These are phyloP conservation scores for Meliscaeva auricollis DNA, from an alignment of 2,888 invertebrate species.

Conservation along the genomic window DNA sequence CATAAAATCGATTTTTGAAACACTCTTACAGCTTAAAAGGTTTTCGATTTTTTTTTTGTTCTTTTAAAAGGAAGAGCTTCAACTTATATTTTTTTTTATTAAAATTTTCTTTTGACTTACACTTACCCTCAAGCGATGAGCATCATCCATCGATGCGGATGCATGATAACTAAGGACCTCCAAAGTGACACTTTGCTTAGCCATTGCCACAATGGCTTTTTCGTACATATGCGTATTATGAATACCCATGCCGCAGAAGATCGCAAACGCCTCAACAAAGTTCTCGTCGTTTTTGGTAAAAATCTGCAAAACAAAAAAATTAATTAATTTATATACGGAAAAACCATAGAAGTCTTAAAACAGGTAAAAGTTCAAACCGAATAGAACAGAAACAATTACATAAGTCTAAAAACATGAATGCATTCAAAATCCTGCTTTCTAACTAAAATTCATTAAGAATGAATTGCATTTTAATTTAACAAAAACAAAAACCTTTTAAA, in stretches of 20 bases:
- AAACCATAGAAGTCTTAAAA: neutral
- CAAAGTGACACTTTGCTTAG: conserved; percentile 97
- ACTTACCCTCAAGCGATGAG: conserved; percentile 92
- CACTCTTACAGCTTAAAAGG: conserved; percentile 12
- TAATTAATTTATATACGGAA: neutral
- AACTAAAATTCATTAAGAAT: too few species aligned
- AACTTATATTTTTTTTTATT: conserved; percentile 7
- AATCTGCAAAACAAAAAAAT: conserved; percentile 82
- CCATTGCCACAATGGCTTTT: conserved; percentile 97
- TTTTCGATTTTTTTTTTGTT: conserved; percentile 4
- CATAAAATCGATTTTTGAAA: conserved; percentile 61
- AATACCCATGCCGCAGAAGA: conserved; percentile 98
- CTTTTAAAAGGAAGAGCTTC: conserved; percentile 34
- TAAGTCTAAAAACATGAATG: too few species aligned
- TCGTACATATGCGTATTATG: conserved; percentile 99
- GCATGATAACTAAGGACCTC: conserved; percentile 98
- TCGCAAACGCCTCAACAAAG: conserved; percentile 98
- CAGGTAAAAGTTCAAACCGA: too few species aligned
- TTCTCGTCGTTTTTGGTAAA: conserved; percentile 98
- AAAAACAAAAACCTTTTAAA: too few species aligned
- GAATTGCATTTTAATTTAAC: too few species aligned
- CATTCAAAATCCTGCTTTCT: too few species aligned
- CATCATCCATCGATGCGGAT: conserved; percentile 95
- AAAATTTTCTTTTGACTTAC: conserved; percentile 41
- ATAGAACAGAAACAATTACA: too few species aligned